A percentile compares a stretch with the other conserved stretches of the same genome.
Evolutionary conservation across 2,888 invertebrate genomes (phyloP).

Genomic region (Octodonta nipae): DNA sequence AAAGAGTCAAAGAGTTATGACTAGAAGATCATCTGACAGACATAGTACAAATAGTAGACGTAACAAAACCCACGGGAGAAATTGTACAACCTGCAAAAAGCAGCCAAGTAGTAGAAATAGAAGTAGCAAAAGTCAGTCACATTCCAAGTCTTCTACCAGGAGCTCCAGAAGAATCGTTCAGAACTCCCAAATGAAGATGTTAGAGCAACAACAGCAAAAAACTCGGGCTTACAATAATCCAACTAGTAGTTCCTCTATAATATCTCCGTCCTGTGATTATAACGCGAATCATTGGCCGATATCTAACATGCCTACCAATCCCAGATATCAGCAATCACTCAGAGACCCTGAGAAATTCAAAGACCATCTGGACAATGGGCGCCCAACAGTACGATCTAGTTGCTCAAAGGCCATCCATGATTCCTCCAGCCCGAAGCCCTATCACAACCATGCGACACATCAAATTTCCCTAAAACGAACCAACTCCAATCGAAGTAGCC

Average conservation of each 20-base stretch:
- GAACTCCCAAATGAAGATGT: conserved; percentile 55
- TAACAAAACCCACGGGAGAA: no score
- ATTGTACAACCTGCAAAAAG: no score
- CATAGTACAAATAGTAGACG: conserved; percentile 46
- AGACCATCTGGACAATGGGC: conserved; percentile 48
- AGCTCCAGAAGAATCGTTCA: conserved; percentile 57
- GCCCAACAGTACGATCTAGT: conserved; percentile 67
- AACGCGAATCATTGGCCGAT: conserved; percentile 30
- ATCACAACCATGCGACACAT: conserved; percentile 39
- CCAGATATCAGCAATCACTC: conserved; percentile 57
- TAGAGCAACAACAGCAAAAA: conserved; percentile 41
- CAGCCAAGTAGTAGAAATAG: no score
- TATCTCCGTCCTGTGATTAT: conserved; percentile 29
- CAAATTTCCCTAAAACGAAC: conserved; percentile 40
- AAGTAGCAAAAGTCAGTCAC: conserved; percentile 40
- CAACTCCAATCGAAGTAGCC: conserved; percentile 38
- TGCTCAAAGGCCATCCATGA: conserved; percentile 69
- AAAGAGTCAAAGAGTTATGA: conserved; percentile 62
- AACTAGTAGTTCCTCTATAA: conserved; percentile 27
- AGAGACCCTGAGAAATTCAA: conserved; percentile 45
- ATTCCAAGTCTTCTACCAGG: conserved; percentile 47
- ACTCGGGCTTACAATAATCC: conserved; percentile 27
- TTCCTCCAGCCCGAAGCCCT: conserved; percentile 26
- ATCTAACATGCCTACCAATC: conserved; percentile 56
- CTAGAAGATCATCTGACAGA: conserved; percentile 50